Evolutionary conservation across 1,140 invertebrate species (phyloP).

Genomic region (Caenorhabditis inopinata): DNA sequence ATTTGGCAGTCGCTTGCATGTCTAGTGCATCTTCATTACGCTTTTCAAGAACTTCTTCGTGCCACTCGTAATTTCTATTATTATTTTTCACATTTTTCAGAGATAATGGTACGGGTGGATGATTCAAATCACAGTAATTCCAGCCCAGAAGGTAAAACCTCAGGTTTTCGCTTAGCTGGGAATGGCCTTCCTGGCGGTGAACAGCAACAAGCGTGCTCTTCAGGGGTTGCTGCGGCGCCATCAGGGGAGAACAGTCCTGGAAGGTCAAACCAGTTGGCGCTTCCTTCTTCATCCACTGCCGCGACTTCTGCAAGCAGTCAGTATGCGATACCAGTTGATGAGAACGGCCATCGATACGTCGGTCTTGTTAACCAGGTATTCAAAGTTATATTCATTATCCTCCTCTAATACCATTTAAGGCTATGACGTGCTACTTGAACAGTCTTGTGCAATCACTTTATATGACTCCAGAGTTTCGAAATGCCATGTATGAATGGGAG

Average conservation of each 20-base stretch:
- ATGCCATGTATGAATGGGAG: constrained; percentile 77
- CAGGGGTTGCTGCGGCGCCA: background rate
- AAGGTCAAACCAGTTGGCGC: background rate
- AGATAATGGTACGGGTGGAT: background rate
- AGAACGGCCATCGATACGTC: constrained; percentile 72
- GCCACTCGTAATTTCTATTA: background rate
- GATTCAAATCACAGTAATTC: background rate
- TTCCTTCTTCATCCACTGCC: background rate
- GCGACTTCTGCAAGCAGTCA: background rate
- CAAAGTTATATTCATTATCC: background rate
- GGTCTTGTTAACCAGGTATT: constrained; percentile 83
- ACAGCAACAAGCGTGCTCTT: background rate
- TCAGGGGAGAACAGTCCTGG: background rate
- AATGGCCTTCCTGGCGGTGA: background rate
- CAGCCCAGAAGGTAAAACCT: background rate
- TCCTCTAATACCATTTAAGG: constrained; percentile 62
- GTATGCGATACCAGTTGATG: constrained; percentile 49
- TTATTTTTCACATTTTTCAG: background rate
- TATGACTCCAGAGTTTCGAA: constrained; percentile 92
- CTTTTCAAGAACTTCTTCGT: background rate
- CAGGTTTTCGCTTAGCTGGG: background rate
- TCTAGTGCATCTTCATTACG: background rate
- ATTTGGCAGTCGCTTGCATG: background rate
- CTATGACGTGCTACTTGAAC: constrained; percentile 91
- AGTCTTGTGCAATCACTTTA: constrained; percentile 83